Percentiles rank a stretch among this genome's conserved stretches.
These are phyloP conservation scores for Corythaeola cristata DNA, from an alignment of 2,113 vertebrate species.

Conservation along the genomic window DNA sequence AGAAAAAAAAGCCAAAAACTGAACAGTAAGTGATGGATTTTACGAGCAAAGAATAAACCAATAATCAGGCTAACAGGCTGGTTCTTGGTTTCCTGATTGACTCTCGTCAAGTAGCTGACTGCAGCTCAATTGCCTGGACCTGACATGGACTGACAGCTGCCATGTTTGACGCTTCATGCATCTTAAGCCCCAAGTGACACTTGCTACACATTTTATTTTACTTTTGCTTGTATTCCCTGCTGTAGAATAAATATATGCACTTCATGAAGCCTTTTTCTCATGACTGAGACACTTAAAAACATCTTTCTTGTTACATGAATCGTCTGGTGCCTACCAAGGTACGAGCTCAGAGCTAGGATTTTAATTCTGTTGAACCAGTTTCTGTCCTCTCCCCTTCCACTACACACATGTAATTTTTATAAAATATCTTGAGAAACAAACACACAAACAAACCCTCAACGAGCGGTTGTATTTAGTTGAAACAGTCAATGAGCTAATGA, in stretches of 20 bases:
- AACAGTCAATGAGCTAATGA: background rate
- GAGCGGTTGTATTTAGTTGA: background rate
- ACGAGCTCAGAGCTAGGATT: background rate
- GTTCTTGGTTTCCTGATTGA: background rate
- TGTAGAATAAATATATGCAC: background rate
- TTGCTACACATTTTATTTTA: background rate
- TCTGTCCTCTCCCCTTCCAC: background rate
- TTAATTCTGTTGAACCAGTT: background rate
- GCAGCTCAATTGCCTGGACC: background rate
- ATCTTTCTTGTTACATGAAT: background rate
- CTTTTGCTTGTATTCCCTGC: background rate
- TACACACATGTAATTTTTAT: background rate
- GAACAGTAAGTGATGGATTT: background rate
- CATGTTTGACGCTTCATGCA: background rate
- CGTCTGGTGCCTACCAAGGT: background rate
- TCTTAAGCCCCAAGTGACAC: background rate
- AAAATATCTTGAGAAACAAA: background rate
- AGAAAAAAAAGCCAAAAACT: background rate
- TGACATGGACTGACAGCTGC: conserved; percentile 1
- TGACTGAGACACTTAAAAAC: background rate
- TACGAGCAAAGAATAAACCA: background rate
- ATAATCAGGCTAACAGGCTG: background rate
- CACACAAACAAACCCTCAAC: background rate
- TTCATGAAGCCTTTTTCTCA: background rate
- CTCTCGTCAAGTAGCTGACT: background rate